phyloP scores from a whole-genome alignment of 30 jellyfish, hydroid and myxozoan genomes.

The Turritopsis dohrnii region DNA sequence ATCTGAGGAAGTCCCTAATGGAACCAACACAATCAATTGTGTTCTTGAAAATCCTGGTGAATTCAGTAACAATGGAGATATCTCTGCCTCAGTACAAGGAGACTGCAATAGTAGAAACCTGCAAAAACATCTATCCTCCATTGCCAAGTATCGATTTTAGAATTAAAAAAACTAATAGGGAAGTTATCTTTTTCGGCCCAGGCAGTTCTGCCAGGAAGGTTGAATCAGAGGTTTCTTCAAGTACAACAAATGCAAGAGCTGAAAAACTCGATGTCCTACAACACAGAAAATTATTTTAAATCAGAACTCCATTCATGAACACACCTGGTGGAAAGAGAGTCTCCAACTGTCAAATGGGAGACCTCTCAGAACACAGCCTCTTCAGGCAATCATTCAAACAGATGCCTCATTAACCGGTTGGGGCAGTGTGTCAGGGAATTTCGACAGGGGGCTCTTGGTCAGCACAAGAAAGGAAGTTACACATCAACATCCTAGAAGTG shows the following conservation, averaged over 20 bases:
- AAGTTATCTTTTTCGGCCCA: too few species aligned
- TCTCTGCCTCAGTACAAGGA: constrained; percentile 27
- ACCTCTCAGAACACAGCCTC: not conserved
- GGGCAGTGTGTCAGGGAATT: constrained; percentile 10
- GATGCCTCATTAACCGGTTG: constrained; percentile 5
- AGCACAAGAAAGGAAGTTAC: not conserved
- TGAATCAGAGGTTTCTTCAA: constrained; percentile 17
- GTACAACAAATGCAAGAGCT: constrained; percentile 7
- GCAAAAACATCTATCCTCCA: not conserved
- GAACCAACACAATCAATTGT: constrained; percentile 10
- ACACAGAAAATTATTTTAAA: not conserved
- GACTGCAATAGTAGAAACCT: not conserved
- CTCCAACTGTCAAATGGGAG: not conserved
- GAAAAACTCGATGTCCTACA: not conserved
- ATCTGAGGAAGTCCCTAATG: too few species aligned
- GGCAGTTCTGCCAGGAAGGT: too few species aligned
- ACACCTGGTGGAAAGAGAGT: constrained; percentile 1
- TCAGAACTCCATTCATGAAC: not conserved
- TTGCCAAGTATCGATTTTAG: constrained; percentile 7
- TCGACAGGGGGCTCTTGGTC: constrained; percentile 14
- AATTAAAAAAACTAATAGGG: constrained; percentile 4
- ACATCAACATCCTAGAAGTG: not conserved
- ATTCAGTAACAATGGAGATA: not conserved
- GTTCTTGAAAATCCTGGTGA: not conserved
- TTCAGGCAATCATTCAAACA: not conserved